Evolutionary conservation across 2,888 invertebrate genomes (phyloP).

Genomic region (Miltochrista miniata): DNA sequence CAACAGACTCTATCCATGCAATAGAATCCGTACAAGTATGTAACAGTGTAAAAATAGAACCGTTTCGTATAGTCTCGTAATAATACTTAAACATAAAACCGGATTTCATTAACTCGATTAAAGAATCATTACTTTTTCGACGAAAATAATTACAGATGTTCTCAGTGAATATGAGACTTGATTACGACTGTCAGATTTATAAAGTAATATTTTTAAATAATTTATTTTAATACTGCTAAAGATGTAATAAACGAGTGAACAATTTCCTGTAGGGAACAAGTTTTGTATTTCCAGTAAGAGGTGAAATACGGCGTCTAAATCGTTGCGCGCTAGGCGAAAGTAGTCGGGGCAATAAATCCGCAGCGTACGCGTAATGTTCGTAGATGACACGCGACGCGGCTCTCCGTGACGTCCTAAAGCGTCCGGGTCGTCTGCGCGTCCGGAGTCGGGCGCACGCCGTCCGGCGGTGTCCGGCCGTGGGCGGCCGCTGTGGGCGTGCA

Average conservation of each 20-base stretch:
- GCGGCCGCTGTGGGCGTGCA: slow-evolving; percentile 80
- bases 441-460: slow-evolving; percentile 33
- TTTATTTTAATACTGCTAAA: slow-evolving; percentile 37
- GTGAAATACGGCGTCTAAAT: slow-evolving; percentile 13
- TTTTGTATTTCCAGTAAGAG: slow-evolving; percentile 16
- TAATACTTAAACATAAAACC: slow-evolving; percentile 36
- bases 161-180: slow-evolving; percentile 37
- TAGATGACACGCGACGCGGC: slow-evolving; percentile 19
- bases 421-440: slow-evolving; percentile 9
- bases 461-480: slow-evolving; percentile 50
- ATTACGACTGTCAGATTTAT: slow-evolving; percentile 34
- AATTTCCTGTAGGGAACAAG: slow-evolving; percentile 38
- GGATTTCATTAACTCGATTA: slow-evolving; percentile 42
- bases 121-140: slow-evolving; percentile 34
- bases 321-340: slow-evolving; percentile 25
- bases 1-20: neutral
- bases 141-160: slow-evolving; percentile 41
- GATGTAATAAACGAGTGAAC: slow-evolving; percentile 37
- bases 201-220: slow-evolving; percentile 35
- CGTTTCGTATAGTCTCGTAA: slow-evolving; percentile 21
- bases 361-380: slow-evolving; percentile 21
- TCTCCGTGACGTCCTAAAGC: slow-evolving; percentile 18
- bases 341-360: slow-evolving; percentile 28
- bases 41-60: slow-evolving; percentile 15
- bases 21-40: slow-evolving; percentile 21